Conservation (phyloP, 2,888 invertebrate genomes). For the Folsomia candida region DNA sequence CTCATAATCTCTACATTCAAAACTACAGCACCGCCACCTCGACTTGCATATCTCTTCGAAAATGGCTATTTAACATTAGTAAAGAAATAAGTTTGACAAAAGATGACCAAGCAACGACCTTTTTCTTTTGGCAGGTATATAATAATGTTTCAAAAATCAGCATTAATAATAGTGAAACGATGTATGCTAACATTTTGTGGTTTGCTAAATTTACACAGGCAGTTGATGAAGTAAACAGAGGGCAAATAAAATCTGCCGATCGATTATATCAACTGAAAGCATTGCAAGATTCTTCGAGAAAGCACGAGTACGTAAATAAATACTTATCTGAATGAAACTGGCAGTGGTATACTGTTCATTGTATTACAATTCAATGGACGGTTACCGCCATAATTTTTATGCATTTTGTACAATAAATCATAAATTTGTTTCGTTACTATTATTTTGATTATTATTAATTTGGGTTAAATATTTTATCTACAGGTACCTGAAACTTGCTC, state of each 20-base stretch:
- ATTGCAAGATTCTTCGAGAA: conserved; percentile 83
- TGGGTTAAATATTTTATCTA: no score
- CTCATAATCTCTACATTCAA: conserved; percentile 96
- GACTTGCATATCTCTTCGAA: conserved; percentile 83
- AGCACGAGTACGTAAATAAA: conserved; percentile 82
- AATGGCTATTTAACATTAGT: conserved; percentile 78
- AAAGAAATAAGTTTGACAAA: conserved; percentile 66
- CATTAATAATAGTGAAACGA: not conserved
- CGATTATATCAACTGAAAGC: conserved; percentile 94
- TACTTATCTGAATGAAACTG: no score
- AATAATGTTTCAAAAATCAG: not conserved
- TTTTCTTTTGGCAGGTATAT: conserved; percentile 76
- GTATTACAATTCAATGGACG: no score
- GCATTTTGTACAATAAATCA: no score
- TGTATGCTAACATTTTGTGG: not conserved
- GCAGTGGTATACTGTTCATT: no score
- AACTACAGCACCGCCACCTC: conserved; percentile 97
- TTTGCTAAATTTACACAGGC: conserved; percentile 59
- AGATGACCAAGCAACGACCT: conserved; percentile 74
- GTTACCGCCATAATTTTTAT: no score
- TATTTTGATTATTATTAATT: no score
- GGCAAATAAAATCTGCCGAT: conserved; percentile 84
- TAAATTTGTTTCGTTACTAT: no score
- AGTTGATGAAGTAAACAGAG: conserved; percentile 91
- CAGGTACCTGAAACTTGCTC: conserved; percentile 72